Evolutionary conservation across 2,797 vertebrate genomes (phyloP).

Genomic region (Enteromius paludinosus): DNA sequence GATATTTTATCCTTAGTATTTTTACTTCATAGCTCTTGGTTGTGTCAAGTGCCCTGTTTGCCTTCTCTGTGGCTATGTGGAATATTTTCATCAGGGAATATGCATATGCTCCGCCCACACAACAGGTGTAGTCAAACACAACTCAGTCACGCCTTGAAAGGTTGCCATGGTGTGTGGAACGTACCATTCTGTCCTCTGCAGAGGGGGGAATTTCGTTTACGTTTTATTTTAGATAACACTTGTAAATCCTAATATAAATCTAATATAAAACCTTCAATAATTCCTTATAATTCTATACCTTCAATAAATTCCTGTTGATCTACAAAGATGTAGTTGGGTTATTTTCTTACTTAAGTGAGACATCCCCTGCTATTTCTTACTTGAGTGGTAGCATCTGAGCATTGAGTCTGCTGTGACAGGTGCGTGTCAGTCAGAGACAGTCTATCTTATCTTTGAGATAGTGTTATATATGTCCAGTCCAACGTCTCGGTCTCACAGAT

Average conservation of each 20-base stretch:
- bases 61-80: constrained; percentile 43
- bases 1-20: background rate
- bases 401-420: constrained; percentile 13
- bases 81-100: constrained; percentile 59
- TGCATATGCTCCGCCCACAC: constrained; percentile 68
- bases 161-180: constrained; percentile 70
- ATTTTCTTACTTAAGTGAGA: background rate
- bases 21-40: background rate
- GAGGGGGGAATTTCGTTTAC: constrained; percentile 42
- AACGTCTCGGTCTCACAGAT: constrained; percentile 44
- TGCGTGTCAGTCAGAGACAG: constrained; percentile 7
- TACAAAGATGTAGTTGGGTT: background rate
- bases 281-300: background rate
- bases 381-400: background rate
- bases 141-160: constrained; percentile 58
- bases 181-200: constrained; percentile 67
- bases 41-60: constrained; percentile 26
- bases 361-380: background rate
- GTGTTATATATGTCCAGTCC: constrained; percentile 13
- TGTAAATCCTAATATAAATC: background rate
- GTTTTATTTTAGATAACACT: background rate
- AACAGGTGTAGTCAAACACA: constrained; percentile 69
- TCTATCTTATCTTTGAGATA: constrained; percentile 36
- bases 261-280: background rate
- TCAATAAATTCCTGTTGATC: background rate